A percentile compares a stretch with the other conserved stretches of the same genome.
These are phyloP conservation scores for Crypturellus tataupa DNA, from an alignment of 2,797 vertebrate species.

Conservation along the genomic window DNA sequence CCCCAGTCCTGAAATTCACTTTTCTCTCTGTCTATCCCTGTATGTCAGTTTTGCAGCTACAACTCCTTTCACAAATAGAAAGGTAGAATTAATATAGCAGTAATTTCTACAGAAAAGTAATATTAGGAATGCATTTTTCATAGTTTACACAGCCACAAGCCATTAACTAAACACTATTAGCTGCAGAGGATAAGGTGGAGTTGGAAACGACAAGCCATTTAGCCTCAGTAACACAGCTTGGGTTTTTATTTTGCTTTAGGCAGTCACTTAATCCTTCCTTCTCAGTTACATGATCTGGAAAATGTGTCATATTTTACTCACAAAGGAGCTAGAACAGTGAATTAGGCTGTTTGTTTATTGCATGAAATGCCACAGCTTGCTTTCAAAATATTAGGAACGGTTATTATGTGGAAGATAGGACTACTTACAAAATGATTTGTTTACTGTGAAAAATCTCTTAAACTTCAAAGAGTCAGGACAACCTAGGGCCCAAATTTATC, in stretches of 20 bases:
- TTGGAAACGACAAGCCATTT: background rate
- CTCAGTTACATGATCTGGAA: background rate
- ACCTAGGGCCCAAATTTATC: background rate
- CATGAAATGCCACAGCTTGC: background rate
- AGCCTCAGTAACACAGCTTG: background rate
- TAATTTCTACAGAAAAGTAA: background rate
- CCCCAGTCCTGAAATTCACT: background rate
- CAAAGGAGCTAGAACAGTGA: background rate
- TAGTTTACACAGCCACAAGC: background rate
- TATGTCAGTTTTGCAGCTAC: background rate
- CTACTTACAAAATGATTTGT: background rate
- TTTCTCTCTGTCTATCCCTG: background rate
- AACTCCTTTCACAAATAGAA: background rate
- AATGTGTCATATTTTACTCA: background rate
- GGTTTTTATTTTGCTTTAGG: background rate
- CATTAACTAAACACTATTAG: background rate
- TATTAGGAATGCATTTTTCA: background rate
- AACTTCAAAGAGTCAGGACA: constrained; percentile 8
- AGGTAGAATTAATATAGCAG: background rate
- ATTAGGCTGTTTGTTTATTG: background rate
- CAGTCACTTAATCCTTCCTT: background rate
- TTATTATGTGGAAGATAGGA: background rate
- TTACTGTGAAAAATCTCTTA: background rate
- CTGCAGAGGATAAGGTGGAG: background rate
- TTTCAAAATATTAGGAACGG: background rate